Percentiles rank a stretch among this genome's conserved stretches.
Evolutionary conservation across 2,888 invertebrate genomes (phyloP).

Genomic region (Pharmacophagus antenor): DNA sequence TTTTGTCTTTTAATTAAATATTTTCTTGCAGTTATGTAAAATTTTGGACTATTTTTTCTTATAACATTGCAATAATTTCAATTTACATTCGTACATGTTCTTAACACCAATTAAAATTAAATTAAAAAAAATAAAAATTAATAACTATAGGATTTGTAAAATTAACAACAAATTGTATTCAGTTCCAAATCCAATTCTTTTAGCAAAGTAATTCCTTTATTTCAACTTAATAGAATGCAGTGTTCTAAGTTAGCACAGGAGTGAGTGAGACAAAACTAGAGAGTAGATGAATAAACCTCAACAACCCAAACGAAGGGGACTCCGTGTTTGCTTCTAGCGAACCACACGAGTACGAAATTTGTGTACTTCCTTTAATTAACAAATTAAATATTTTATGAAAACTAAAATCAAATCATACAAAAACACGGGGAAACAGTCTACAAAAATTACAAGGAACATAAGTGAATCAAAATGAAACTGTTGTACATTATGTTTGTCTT

Average conservation of each 20-base stretch:
- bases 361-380: conserved; percentile 20
- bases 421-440: background rate
- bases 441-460: conserved; percentile 1
- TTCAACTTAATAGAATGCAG: background rate
- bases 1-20: background rate
- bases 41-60: too few species aligned
- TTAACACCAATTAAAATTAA: too few species aligned
- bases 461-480: background rate
- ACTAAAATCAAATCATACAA: conserved; percentile 2
- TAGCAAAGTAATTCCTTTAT: background rate
- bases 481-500: too few species aligned
- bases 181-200: background rate
- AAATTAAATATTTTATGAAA: background rate
- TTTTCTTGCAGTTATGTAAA: background rate
- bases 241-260: background rate
- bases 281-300: conserved; percentile 20
- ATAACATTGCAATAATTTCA: too few species aligned
- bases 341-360: conserved; percentile 34
- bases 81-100: too few species aligned
- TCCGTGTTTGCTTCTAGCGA: conserved; percentile 21
- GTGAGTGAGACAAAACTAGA: conserved; percentile 1
- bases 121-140: too few species aligned
- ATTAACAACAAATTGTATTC: background rate
- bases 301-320: conserved; percentile 22
- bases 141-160: too few species aligned